A percentile compares a stretch with the other conserved stretches of the same genome.
These are phyloP conservation scores for Matsumyia berberina DNA, from an alignment of 2,888 invertebrate species.

Conservation along the genomic window DNA sequence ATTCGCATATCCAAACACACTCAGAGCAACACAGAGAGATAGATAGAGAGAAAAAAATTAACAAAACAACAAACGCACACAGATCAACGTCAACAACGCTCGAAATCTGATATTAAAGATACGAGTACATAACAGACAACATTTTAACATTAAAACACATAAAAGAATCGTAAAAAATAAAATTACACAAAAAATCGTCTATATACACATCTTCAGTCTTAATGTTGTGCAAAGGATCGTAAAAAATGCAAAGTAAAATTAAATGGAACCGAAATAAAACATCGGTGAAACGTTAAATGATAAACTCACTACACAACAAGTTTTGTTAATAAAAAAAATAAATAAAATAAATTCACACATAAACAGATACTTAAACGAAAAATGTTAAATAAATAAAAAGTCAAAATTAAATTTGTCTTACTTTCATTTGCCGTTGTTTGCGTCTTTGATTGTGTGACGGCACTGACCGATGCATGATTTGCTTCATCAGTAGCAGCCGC, in stretches of 20 bases:
- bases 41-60: background rate
- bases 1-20: conserved; percentile 15
- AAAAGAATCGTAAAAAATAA: conserved; percentile 29
- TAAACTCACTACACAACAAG: conserved; percentile 9
- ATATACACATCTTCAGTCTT: conserved; percentile 13
- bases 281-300: conserved; percentile 24
- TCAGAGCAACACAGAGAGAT: conserved; percentile 26
- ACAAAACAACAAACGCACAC: conserved; percentile 29
- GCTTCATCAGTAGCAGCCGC: conserved; percentile 42
- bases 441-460: conserved; percentile 32
- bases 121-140: conserved; percentile 25
- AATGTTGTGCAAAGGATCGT: conserved; percentile 46
- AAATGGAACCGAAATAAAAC: conserved; percentile 38
- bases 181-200: conserved; percentile 19
- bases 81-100: conserved; percentile 46
- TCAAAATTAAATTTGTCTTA: conserved; percentile 61
- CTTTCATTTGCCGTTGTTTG: conserved; percentile 66
- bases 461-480: conserved; percentile 65
- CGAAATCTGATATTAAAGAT: conserved; percentile 38
- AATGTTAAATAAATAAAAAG: conserved; percentile 31
- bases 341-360: conserved; percentile 25
- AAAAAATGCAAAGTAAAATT: conserved; percentile 48
- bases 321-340: conserved; percentile 45
- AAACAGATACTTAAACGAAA: conserved; percentile 36
- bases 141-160: conserved; percentile 19